phyloP scores from a whole-genome alignment of 2,113 vertebrate genomes.

The Nymphicus hollandicus region DNA sequence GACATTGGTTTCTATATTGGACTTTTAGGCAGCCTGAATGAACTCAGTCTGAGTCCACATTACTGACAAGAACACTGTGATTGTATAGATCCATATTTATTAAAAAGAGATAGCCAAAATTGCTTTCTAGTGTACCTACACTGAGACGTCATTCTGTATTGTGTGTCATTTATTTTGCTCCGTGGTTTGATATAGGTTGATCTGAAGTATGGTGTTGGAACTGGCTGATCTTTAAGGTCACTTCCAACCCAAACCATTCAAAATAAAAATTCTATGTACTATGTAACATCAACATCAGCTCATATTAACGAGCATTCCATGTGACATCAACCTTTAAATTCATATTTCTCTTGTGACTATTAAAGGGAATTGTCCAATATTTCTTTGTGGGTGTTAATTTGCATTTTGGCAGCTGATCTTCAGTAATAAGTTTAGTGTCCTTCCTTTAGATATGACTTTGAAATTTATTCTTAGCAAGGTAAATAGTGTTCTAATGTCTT shows the following conservation, averaged over 20 bases:
- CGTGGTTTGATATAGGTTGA: not conserved
- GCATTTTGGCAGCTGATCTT: slow-evolving; percentile 48
- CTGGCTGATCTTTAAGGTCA: no score
- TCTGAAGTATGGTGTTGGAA: not conserved
- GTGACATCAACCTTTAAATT: not conserved
- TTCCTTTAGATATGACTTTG: slow-evolving; percentile 51
- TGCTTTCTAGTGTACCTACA: not conserved
- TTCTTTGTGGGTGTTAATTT: slow-evolving; percentile 57
- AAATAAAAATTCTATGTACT: not conserved
- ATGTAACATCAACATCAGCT: not conserved
- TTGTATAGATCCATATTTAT: not conserved
- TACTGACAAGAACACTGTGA: not conserved
- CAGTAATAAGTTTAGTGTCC: slow-evolving; percentile 38
- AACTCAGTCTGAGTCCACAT: not conserved
- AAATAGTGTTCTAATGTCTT: slow-evolving; percentile 57
- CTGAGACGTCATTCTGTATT: not conserved
- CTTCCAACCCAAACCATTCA: not conserved
- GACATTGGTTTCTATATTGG: not conserved
- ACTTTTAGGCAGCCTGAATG: not conserved
- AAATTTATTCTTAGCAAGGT: slow-evolving; percentile 67
- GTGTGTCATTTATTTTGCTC: not conserved
- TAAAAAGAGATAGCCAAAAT: not conserved
- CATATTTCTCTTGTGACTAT: slow-evolving; percentile 3
- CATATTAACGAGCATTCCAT: not conserved
- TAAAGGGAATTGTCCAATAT: slow-evolving; percentile 3